Conservation (phyloP, 2,888 invertebrate genomes). For the Melitaea athalia region DNA sequence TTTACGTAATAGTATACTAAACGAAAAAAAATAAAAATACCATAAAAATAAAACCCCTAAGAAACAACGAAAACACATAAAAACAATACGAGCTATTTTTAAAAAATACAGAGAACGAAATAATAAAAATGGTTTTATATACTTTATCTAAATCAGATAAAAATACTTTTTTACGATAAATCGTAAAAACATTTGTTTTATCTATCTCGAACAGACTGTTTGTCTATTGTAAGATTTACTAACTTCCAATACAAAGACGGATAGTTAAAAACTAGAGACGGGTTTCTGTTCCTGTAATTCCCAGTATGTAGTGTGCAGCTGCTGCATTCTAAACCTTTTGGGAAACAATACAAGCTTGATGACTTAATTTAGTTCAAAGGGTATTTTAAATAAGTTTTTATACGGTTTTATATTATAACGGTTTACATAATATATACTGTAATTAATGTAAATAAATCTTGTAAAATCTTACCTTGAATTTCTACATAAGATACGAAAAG, state of each 20-base stretch:
- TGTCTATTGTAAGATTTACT: conserved; percentile 27
- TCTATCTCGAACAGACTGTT: conserved; percentile 17
- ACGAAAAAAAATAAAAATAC: too few relatives aligned
- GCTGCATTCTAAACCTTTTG: conserved; percentile 4
- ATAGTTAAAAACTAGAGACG: conserved; percentile 23
- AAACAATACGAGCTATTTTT: not conserved
- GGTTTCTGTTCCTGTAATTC: conserved; percentile 6
- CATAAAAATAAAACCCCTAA: too few relatives aligned
- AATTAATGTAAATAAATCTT: too few relatives aligned
- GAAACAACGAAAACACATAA: not conserved
- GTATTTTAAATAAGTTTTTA: too few relatives aligned
- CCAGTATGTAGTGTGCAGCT: conserved; percentile 7
- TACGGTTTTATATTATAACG: too few relatives aligned
- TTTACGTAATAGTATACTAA: too few relatives aligned
- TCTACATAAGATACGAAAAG: too few relatives aligned
- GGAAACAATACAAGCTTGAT: not conserved
- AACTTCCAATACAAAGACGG: conserved; percentile 16
- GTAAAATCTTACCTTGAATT: too few relatives aligned
- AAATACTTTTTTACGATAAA: conserved; percentile 7
- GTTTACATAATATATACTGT: too few relatives aligned
- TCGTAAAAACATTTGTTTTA: conserved; percentile 15
- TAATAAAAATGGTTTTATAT: conserved; percentile 5
- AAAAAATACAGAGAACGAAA: not conserved
- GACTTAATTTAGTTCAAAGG: not conserved
- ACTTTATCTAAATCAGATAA: conserved; percentile 14